Base-by-base conservation (phyloP, 2,888 invertebrate species). In the Lysandra coridon region DNA sequence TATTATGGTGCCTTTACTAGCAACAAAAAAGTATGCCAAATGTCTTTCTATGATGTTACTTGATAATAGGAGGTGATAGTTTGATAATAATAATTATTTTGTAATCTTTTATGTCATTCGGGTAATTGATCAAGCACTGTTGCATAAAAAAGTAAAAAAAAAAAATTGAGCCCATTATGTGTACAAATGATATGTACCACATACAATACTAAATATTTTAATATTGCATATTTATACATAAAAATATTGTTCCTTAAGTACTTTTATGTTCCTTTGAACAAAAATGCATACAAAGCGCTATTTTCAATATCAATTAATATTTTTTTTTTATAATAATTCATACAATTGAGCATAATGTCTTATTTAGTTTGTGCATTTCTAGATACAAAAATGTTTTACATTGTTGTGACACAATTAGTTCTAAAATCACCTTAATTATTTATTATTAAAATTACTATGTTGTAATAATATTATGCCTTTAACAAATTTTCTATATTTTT, bases 161-260 rank as follows among this genome's bases (percentile, higher is more conserved):
- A 44, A 49, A 75, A 49, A 30, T 75, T 75, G 75, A 75, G 75
- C 75, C 75, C 30, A 30, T 49, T n/a, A 75, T 14, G 30, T 75
- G 75, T 75, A 75, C 49, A 73, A 75, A 75, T 75, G 75, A 75
- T 75, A 75, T 75, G 75, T 75, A 75, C 74, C 23, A 53, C 37
- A n/a, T 49, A 74, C 49, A 75, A 40, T 73, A 73, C 40, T 73
- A 64, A 64, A 64, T 23, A 64, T 23, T 23, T 23, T 64, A 33
- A 73, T 73, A 73, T 73, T 40, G 73, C 40, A 49, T 49, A 49
- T 49, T 49, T 10, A 2, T 49, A 49, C 10, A 37, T 14, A 73
- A 33, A 33, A 33, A 33, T 14, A 73, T 73, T 73, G 17, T 73
- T 75, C 4, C 7, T 75, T 75, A 75, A 75, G 75, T 75, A 75